phyloP scores from a whole-genome alignment of 2,113 vertebrate species.

The Bubalus kerabau region DNA sequence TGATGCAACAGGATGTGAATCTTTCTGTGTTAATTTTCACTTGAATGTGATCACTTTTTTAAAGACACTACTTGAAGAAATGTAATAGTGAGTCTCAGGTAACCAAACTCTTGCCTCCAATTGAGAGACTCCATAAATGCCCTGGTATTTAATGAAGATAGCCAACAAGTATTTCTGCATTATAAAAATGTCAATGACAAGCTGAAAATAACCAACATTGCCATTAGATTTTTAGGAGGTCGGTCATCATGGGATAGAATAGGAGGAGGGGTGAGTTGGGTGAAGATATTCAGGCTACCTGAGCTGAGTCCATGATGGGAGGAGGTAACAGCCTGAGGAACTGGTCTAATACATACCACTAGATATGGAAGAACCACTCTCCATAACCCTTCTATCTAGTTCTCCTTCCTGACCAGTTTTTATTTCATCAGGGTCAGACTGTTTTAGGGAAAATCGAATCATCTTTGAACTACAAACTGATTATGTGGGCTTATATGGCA shows the following conservation, averaged over 20 bases:
- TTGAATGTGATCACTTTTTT: background rate
- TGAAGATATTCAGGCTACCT: background rate
- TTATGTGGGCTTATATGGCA: background rate
- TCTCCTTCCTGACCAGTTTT: background rate
- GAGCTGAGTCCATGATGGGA: background rate
- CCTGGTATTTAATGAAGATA: background rate
- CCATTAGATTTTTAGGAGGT: background rate
- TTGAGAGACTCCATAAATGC: background rate
- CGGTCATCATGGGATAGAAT: background rate
- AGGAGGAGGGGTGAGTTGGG: background rate
- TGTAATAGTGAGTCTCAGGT: background rate
- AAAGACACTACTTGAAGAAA: background rate
- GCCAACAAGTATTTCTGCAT: background rate
- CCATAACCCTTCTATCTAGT: background rate
- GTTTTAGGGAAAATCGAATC: slow-evolving; percentile 38
- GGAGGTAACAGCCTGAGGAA: background rate
- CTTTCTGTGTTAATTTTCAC: background rate
- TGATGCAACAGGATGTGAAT: background rate
- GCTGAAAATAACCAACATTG: background rate
- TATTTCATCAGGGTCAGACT: slow-evolving; percentile 6
- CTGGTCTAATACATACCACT: background rate
- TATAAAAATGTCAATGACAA: background rate
- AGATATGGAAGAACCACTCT: background rate
- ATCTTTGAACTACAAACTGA: slow-evolving; percentile 42
- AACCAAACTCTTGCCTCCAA: background rate